Evolutionary conservation across 2,888 invertebrate genomes (phyloP), one percentile per base, ranked within the genome.

Genomic region (Pasiphila rectangulata): DNA sequence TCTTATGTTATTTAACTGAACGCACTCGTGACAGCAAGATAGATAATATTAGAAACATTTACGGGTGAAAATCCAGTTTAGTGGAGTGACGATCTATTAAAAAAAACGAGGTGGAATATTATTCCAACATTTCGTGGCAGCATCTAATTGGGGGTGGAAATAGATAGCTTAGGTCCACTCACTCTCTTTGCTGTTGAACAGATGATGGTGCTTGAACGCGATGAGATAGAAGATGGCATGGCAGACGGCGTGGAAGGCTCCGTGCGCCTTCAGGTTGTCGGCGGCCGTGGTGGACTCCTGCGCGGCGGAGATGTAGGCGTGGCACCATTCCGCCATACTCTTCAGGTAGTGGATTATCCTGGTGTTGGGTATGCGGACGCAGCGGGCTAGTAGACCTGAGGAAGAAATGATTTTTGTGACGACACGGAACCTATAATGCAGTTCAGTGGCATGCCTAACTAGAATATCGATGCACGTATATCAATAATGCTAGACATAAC

Each of bases 221-320:
- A 99, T 93, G 9, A 98, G 89, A 79, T 98, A 98, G 84, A 99
- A 98, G 30, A 98, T 88, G 0, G 96, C 93, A 78, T 99, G 98
- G 62, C 98, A 98, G 2, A 97, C 92, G 1, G 95, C 93, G 73
- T 97, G 98, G 83, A 99, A 99, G 0, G 97, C 94, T 2, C 93
- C 91, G 72, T 99, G 98, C 0, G 93, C 91, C 62, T 93, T 91
- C 2, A 75, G 51, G 35, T 80, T 80, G 46, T 89, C 82, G 12
- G 64, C 66, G 0, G 73, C 55, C 0, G 79, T 56, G 0, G 74
- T 54, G 57, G 82, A 65, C 79, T 94, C 93, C 54, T 94, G 93
- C 0, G 83, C 73, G 0, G 91, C 90, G 0, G 90, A 90, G 34
- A 97, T 93, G 72, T 98, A 98, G 0, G 90, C 84, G 70, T 97